phyloP scores from a whole-genome alignment of 2,797 vertebrate species.

The Uromys caudimaculatus region DNA sequence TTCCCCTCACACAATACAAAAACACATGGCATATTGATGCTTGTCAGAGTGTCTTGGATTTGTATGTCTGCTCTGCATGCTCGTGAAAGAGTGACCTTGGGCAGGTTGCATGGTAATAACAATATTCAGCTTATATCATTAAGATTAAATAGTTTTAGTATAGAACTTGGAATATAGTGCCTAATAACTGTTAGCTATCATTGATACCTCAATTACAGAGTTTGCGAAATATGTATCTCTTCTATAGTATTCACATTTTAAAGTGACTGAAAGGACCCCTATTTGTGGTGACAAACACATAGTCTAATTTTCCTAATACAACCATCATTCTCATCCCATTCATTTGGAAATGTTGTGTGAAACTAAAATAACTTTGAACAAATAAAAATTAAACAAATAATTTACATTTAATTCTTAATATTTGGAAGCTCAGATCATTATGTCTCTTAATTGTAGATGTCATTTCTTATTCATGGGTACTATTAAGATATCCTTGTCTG shows the following conservation, averaged over 20 bases:
- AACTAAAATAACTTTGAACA: background rate
- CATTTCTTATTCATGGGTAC: background rate
- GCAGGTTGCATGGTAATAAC: background rate
- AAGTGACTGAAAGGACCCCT: background rate
- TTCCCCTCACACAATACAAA: background rate
- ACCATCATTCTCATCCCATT: background rate
- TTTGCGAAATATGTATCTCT: constrained; percentile 1
- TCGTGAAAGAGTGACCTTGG: background rate
- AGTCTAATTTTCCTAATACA: background rate
- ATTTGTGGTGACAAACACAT: background rate
- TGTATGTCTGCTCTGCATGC: background rate
- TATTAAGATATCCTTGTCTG: background rate
- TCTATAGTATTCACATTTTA: background rate
- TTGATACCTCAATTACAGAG: background rate
- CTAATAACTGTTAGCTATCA: background rate
- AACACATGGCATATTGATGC: background rate
- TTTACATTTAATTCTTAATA: background rate
- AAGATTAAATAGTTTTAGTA: background rate
- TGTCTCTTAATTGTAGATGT: background rate
- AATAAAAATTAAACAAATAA: background rate
- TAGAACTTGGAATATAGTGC: background rate
- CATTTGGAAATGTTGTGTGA: constrained; percentile 48
- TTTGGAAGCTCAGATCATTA: background rate
- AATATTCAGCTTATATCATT: background rate
- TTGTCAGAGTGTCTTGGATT: background rate